Conservation (phyloP, 2,888 invertebrate species). For the Andricus curvator region DNA sequence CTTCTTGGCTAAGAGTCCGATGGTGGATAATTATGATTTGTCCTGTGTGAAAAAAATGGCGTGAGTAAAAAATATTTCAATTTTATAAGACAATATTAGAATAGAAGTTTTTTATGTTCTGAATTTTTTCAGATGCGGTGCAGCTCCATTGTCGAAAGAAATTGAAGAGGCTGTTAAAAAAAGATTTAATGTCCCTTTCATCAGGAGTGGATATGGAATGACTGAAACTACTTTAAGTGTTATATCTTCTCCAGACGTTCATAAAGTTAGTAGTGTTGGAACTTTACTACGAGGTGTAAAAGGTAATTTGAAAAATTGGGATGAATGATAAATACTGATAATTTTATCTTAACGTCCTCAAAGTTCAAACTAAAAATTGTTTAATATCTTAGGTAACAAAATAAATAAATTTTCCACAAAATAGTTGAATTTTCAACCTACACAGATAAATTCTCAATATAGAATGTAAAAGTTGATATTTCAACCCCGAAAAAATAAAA, state of each 20-base stretch:
- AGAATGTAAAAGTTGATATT: no score
- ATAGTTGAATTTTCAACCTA: no score
- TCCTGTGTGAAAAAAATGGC: slow-evolving; percentile 84
- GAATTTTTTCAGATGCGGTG: slow-evolving; percentile 81
- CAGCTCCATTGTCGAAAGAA: slow-evolving; percentile 89
- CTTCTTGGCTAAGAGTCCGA: slow-evolving; percentile 90
- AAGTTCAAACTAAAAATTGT: no score
- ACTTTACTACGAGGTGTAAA: slow-evolving; percentile 83
- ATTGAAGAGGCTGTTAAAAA: slow-evolving; percentile 82
- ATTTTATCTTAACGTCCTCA: no score
- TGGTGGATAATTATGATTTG: slow-evolving; percentile 88
- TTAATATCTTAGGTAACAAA: no score
- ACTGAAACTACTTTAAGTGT: slow-evolving; percentile 87
- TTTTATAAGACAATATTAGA: background rate
- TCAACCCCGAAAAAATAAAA: no score
- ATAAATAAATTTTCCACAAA: no score
- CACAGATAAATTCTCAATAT: no score
- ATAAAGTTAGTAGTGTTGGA: slow-evolving; percentile 85
- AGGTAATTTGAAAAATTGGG: slow-evolving; percentile 74
- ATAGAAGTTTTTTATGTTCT: background rate
- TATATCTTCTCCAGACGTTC: slow-evolving; percentile 75
- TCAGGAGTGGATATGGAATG: slow-evolving; percentile 86
- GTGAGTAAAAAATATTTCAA: slow-evolving; percentile 67
- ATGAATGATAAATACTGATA: no score
- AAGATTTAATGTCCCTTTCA: slow-evolving; percentile 80